Percentiles rank a stretch among this genome's conserved stretches.
Conservation (phyloP, 2,888 invertebrate genomes). For the Augochlorella aurata region DNA sequence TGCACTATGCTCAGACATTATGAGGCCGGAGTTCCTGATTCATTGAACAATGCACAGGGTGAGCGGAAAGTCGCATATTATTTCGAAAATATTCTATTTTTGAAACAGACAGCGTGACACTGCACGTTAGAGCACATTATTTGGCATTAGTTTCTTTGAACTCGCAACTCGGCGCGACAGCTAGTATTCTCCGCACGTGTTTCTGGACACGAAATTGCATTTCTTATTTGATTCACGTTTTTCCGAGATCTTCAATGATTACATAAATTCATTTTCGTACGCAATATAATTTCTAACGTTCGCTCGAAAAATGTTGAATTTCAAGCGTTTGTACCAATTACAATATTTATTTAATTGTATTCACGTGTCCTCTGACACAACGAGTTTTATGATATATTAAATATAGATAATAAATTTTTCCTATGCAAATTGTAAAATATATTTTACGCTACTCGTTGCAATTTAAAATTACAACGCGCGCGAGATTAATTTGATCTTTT, state of each 20-base stretch:
- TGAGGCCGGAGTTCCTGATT: background rate
- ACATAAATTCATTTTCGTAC: background rate
- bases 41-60: background rate
- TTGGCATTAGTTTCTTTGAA: background rate
- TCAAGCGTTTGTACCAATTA: background rate
- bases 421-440: no score
- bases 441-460: no score
- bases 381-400: no score
- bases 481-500: no score
- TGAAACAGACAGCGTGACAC: background rate
- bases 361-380: no score
- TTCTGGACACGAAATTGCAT: background rate
- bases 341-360: background rate
- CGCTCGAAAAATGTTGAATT: background rate
- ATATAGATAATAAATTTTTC: no score
- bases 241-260: background rate
- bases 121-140: background rate
- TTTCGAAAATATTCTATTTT: background rate
- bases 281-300: background rate
- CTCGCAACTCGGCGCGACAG: background rate
- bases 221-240: background rate
- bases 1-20: background rate
- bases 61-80: background rate
- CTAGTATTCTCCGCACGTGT: background rate
- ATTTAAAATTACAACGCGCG: no score